phyloP scores from a whole-genome alignment of 37 sponge, comb jelly and placozoan species.

The Beroe forskalii region DNA sequence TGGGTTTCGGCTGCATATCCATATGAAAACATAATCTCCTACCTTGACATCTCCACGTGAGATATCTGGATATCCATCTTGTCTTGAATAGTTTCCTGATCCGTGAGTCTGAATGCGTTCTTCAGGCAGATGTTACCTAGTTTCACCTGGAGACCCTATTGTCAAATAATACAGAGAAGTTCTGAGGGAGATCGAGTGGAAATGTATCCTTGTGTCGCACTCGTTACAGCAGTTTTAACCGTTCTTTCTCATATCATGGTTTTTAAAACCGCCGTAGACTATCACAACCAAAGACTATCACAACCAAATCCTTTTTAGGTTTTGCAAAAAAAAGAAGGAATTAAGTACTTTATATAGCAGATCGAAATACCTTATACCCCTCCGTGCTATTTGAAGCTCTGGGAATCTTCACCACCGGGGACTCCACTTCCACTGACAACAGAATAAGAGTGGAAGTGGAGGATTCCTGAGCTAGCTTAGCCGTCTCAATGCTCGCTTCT shows the following conservation, averaged over 20 bases:
- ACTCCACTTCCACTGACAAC: constrained; percentile 11
- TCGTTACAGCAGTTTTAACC: no score
- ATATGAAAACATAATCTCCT: neutral
- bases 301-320: no score
- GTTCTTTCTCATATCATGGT: no score
- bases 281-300: no score
- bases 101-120: neutral
- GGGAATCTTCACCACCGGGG: constrained; percentile 25
- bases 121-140: constrained; percentile 15
- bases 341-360: no score
- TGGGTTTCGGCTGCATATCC: no score
- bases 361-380: constrained; percentile 44
- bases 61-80: neutral
- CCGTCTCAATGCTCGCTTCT: constrained; percentile 27
- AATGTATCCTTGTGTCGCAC: no score
- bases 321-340: no score
- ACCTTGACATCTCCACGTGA: constrained; percentile 7
- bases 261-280: no score
- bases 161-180: neutral
- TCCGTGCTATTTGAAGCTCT: neutral
- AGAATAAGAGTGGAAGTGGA: neutral
- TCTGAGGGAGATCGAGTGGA: no score
- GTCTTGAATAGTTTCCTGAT: neutral
- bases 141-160: neutral
- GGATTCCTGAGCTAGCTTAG: constrained; percentile 41